Conservation (phyloP, 2,797 vertebrate species). For the Typhlichthys subterraneus region DNA sequence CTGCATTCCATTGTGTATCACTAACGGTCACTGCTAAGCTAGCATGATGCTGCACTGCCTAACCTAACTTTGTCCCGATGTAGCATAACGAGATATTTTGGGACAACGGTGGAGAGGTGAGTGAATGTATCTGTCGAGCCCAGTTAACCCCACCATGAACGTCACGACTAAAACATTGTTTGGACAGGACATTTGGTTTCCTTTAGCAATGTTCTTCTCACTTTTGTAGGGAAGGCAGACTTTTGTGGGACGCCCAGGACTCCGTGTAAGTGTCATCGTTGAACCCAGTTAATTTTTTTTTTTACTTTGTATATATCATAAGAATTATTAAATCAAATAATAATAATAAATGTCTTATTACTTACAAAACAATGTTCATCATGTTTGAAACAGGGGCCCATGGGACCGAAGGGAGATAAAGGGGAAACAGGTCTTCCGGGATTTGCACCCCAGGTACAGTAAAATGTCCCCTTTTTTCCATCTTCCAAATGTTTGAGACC, state of each 20-base stretch:
- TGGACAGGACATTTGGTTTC: neutral
- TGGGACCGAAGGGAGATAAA: constrained; percentile 83
- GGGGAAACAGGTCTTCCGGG: constrained; percentile 80
- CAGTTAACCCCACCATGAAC: constrained; percentile 7
- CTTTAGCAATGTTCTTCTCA: constrained; percentile 9
- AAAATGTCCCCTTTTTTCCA: neutral
- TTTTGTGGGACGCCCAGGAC: constrained; percentile 69
- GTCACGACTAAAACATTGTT: neutral
- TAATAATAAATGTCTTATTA: too few relatives aligned
- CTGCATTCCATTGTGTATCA: neutral
- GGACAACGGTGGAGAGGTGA: constrained; percentile 66
- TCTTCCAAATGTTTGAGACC: neutral
- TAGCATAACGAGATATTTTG: constrained; percentile 67
- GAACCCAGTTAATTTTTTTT: too few relatives aligned
- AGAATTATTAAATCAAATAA: neutral
- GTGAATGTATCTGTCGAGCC: constrained; percentile 27
- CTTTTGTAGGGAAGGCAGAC: constrained; percentile 61
- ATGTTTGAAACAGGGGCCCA: constrained; percentile 74
- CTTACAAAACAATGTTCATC: neutral
- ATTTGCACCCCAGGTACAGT: constrained; percentile 79
- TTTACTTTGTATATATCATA: neutral
- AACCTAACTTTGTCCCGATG: constrained; percentile 61
- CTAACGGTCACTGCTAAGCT: constrained; percentile 51
- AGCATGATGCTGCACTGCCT: constrained; percentile 44
- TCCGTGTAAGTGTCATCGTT: constrained; percentile 73